Evolutionary conservation across 1,140 invertebrate species (phyloP), one percentile per base, ranked within the genome.

Genomic region (Tetragnatha versicolor): DNA sequence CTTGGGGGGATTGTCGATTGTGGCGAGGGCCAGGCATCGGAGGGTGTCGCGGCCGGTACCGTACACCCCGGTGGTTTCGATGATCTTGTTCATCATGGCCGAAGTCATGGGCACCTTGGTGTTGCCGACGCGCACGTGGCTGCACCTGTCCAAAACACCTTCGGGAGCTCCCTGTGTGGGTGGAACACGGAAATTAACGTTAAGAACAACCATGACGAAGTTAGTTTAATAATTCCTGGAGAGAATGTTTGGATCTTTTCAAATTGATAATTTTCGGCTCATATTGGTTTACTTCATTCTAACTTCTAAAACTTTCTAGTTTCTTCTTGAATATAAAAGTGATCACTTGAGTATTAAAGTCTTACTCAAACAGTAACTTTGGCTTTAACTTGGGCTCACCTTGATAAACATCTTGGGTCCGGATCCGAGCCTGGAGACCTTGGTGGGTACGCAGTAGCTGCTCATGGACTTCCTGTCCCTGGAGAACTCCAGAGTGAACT

Each of bases 401-500:
- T 99, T 99, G 82, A 94, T 92, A 87, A 99, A 99, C 85, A 99
- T 90, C 87, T 98, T 98, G 42, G 97, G 94, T 86, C 96, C 95
- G 84, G 88, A 93, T 83, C 94, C 95, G 58, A 97, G 87, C 81
- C 93, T 92, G 70, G 92, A 91, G 49, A 94, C 88, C 87, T 97
- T 98, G 63, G 96, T 90, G 17, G 97, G 96, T 58, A 91, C 89
- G 86, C 95, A 97, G 86, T 97, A 99, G 17, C 93, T 93, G 72
- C 96, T 98, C 98, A 99, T 99, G 76, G 98, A 99, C 91, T 99
- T 99, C 86, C 98, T 92, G 90, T 99, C 98, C 84, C 98, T 93
- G 5, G 97, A 99, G 91, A 99, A 99, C 86, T 99, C 98, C 66
- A 99, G 89, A 14, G 98, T 99, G 88, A 99, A 99, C 87, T 99